Percentiles rank a stretch among this genome's conserved stretches.
These are phyloP conservation scores for Pseudomugil tenellus DNA, from an alignment of 2,797 vertebrate genomes.

Conservation along the genomic window DNA sequence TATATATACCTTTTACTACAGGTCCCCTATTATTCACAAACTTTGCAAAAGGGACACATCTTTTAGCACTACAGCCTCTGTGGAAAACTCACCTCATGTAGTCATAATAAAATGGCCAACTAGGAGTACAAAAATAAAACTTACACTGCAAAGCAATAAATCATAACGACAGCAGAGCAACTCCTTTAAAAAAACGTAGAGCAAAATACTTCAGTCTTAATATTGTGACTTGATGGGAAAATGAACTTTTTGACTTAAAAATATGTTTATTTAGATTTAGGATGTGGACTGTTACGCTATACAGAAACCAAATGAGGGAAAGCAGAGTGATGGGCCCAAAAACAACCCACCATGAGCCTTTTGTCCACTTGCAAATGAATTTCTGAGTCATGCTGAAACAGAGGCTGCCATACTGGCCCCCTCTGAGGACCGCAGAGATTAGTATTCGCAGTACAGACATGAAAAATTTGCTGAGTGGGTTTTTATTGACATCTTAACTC, in stretches of 20 bases:
- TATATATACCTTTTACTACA: background rate
- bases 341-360: conserved; percentile 48
- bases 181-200: conserved; percentile 4
- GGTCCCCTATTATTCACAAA: conserved; percentile 8
- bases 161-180: conserved; percentile 13
- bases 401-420: conserved; percentile 51
- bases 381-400: conserved; percentile 45
- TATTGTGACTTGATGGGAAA: too few relatives aligned
- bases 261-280: conserved; percentile 36
- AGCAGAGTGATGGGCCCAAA: conserved; percentile 53
- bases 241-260: too few relatives aligned
- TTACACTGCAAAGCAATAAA: conserved; percentile 19
- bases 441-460: background rate
- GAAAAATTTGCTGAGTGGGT: conserved; percentile 24
- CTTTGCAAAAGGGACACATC: conserved; percentile 5
- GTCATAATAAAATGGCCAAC: conserved; percentile 19
- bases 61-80: conserved; percentile 2
- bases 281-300: conserved; percentile 33
- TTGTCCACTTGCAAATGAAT: conserved; percentile 22
- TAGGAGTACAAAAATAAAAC: background rate
- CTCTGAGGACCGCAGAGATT: conserved; percentile 23
- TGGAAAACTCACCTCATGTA: conserved; percentile 8
- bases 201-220: conserved; percentile 7
- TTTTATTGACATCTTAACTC: conserved; percentile 22
- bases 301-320: conserved; percentile 37